Percentiles rank a stretch among this genome's conserved stretches.
phyloP scores from a whole-genome alignment of 2,888 invertebrate species.

The Brenthis ino region DNA sequence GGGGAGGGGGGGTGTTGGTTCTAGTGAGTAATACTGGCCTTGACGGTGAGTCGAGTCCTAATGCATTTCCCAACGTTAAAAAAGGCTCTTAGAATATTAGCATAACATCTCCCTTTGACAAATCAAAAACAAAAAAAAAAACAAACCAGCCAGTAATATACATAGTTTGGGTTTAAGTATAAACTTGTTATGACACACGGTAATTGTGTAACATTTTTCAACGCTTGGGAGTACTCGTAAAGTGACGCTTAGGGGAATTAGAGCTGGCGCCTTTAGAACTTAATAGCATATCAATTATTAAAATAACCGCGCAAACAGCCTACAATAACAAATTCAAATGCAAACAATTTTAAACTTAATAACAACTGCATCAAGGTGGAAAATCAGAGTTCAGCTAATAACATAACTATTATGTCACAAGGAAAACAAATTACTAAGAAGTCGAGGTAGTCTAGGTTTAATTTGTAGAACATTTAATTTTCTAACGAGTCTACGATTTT shows the following conservation, averaged over 20 bases:
- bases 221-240: conserved; percentile 4
- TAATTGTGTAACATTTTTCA: background rate
- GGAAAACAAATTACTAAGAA: background rate
- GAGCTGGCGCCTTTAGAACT: conserved; percentile 15
- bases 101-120: too few species aligned
- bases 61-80: too few species aligned
- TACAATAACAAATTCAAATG: conserved; percentile 1
- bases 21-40: too few species aligned
- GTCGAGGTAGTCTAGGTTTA: background rate
- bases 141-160: background rate
- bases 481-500: background rate
- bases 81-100: too few species aligned
- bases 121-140: too few species aligned
- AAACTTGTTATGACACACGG: background rate
- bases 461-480: background rate
- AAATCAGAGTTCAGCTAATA: background rate
- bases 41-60: too few species aligned
- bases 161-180: background rate
- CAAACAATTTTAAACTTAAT: conserved; percentile 2
- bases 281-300: conserved; percentile 21
- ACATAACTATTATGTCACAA: conserved; percentile 2
- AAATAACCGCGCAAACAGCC: conserved; percentile 9
- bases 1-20: too few species aligned
- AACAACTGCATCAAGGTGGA: background rate
- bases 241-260: conserved; percentile 11